Evolutionary conservation across 2,113 vertebrate genomes (phyloP), one percentile per base, ranked within the genome.

Genomic region (Erythrolamprus reginae): DNA sequence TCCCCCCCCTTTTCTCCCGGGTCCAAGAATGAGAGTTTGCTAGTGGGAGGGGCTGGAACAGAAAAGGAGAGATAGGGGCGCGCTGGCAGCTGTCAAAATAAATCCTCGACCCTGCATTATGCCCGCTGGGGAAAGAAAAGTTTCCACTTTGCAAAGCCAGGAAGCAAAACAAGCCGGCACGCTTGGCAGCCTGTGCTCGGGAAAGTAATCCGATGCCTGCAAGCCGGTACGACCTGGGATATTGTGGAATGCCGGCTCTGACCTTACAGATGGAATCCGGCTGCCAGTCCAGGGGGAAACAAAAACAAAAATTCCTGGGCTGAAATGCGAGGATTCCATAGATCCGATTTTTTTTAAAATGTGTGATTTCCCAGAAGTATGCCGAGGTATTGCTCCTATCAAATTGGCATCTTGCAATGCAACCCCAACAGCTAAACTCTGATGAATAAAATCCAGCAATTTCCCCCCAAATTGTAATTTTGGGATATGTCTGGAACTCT

Each of bases 141-240:
- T 95, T 95, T 95, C 94, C 94, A 93, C 89, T 86, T 0, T 6
- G 17, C 47, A 21, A 21, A 51, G 56, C 93, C 94, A 93, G 94
- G 83, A 93, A 91, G 52, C 52, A 93, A 93, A 93, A 28, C 93
- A 93, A 93, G 91, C 87, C 82, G n/a, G 38, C 82, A 82, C 24
- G 23, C 86, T 85, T 86, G 45, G 85, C 50, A 45, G 53, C 48
- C 24, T 55, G 45, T 50, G 86, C 1, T 82, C 84, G 2, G 6
- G 38, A 23, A 28, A 26, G 77, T 47, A 89, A 82, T 24, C 65
- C 33, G 53, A 61, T n/a, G 47, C 85, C 70, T 5, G 52, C 15
- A n/a, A 26, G 6, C 42, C 10, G n/a, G 52, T 13, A 21, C 3
- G 52, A 10, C 13, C 56, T 19, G 53, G 45, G 53, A 26, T 5